Base-by-base conservation (phyloP, 2,888 invertebrate genomes). In the Metalampra italica region DNA sequence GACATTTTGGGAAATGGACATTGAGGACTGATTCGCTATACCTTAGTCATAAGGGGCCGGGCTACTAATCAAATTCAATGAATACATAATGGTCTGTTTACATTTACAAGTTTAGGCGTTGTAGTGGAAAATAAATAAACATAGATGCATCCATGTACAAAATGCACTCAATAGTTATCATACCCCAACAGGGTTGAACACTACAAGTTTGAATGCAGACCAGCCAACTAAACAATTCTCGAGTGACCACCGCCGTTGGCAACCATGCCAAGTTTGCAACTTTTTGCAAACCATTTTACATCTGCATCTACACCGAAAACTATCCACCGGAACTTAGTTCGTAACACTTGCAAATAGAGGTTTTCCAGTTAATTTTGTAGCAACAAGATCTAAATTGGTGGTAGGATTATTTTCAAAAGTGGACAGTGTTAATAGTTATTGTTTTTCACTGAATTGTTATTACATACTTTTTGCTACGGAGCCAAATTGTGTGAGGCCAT, bases 151-250 rank as follows among this genome's bases (percentile, higher is more conserved):
- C 44, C 13, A 15, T 37, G 44, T 45, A 45, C 37, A 14, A 29
- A 36, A n/a, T 37, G 37, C 44, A 12, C 34, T 9, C 9, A 37
- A 37, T 37, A 30, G 22, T 36, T 14, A 9, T 32, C 34, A 22
- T 9, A 29, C 7, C 29, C 45, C 46, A 30, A 29, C 36, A 40
- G 46, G 46, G 41, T 12, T 37, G 43, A 44, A 39, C 43, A 43
- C 43, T 56, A 53, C 57, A 57, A 60, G 68, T 64, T 60, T 63
- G 56, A 64, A 66, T 65, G 64, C 62, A 64, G 63, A 64, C 67
- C 62, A 60, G 75, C 80, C 79, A 80, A 77, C 81, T 78, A 81
- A 82, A 82, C 82, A 84, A 82, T 82, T 75, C 83, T 75, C 82
- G 54, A 71, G 78, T 74, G 82, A 78, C 79, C 78, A 70, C 69